Evolutionary conservation across 2,797 vertebrate genomes (phyloP), one percentile per base, ranked within the genome.

Genomic region (Chaenodraco wilsoni): DNA sequence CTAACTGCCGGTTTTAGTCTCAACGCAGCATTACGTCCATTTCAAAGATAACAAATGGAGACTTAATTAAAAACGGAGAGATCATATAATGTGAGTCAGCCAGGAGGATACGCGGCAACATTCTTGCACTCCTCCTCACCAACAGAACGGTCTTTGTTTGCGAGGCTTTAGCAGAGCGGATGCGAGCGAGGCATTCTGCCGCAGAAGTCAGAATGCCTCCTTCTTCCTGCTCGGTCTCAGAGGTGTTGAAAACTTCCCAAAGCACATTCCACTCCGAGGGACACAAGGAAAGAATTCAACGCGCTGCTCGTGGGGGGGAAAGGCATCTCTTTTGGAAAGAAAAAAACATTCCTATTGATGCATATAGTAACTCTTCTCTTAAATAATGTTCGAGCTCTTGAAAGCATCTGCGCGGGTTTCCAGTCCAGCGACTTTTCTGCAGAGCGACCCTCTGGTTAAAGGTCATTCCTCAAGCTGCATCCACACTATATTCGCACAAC

Each of bases 171-270:
- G 85, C 54, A 45, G 54, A 88, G 80, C 86, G 89, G 91, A 93
- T 84, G 88, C 69, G 54, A 90, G 67, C 1, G 73, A 76, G 78
- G 74, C 84, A 64, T 86, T 88, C 80, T 81, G 79, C 87, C 70
- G 87, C 86, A 78, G 54, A 62, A 88, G 79, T 82, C 79, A 66
- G 82, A 88, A 72, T 71, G 88, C 65, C 78, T 87, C 81, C 77
- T 82, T 84, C 90, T 93, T 93, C 92, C 92, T 93, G 91, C 86
- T 75, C 27, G 45, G 90, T 91, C 92, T 93, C 93, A 54, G 89
- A 92, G 91, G 92, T 92, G 91, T 86, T 87, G 88, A 91, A 85
- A 87, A 87, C 84, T 90, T 93, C 89, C 90, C 90, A 85, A 52
- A 89, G 86, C 83, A 85, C 91, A 92, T 93, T 93, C 90, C 92